Evolutionary conservation across 2,888 invertebrate species (phyloP), one percentile per base, ranked within the genome.

Genomic region (Leptinotarsa tumamoca): DNA sequence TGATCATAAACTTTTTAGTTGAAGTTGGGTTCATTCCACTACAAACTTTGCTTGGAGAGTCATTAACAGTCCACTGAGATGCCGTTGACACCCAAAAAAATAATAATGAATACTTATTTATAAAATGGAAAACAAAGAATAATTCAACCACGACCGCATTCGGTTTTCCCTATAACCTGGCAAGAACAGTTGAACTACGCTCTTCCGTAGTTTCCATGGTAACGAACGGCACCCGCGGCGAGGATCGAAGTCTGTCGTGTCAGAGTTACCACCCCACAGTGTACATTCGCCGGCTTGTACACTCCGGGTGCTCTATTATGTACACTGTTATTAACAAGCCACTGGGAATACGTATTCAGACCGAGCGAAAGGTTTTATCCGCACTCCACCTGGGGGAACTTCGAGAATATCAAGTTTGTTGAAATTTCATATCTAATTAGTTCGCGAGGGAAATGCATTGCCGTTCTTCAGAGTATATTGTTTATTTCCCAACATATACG

Each of bases 231-330:
- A 85, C 87, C 88, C 86, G 84, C 86, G 86, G 87, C 87, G 84
- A 87, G 86, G 87, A 88, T 88, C 88, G 88, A 88, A 88, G 86
- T 86, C 84, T 83, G 85, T 86, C 88, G 88, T 88, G 88, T 88
- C 86, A 87, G 87, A 88, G 87, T 88, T 88, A 86, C 88, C 88
- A 88, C 88, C 88, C 88, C 84, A 84, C 87, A 86, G 88, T 88
- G 88, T 88, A 88, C 88, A 87, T 58, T 43, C 87, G 87, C 87
- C 86, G 86, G 87, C 86, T 86, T 83, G 87, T 87, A 87, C 87
- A 87, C 83, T 87, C 87, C 78, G 72, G 73, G 73, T 73, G 74
- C 81, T 82, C 83, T 81, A 86, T 85, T 85, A 86, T 85, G 84
- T 85, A 85, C 85, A 84, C 74, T 84, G 66, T 74, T 76, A 76